Evolutionary conservation across 1,140 invertebrate genomes (phyloP).

Genomic region (Euwallacea similis): DNA sequence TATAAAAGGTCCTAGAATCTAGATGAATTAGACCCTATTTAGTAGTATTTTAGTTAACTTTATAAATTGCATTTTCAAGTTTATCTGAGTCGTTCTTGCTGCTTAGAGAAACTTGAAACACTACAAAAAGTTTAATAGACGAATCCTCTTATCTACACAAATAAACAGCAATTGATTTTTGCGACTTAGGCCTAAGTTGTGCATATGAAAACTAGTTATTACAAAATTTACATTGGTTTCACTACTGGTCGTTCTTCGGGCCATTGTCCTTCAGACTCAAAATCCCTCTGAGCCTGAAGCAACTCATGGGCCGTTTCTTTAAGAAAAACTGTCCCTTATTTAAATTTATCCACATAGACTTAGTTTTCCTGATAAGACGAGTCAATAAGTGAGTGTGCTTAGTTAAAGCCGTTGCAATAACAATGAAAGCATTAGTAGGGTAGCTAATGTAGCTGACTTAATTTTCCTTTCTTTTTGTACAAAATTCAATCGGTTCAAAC

Average conservation of each 20-base stretch:
- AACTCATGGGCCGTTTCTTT: neutral
- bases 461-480: too few relatives aligned
- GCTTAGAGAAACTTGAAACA: too few relatives aligned
- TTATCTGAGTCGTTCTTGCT: too few relatives aligned
- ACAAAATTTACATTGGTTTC: constrained; percentile 46
- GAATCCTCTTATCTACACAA: constrained; percentile 27
- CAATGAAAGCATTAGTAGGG: neutral
- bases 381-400: neutral
- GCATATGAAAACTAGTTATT: constrained; percentile 39
- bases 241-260: constrained; percentile 27
- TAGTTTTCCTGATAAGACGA: neutral
- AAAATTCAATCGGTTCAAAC: too few relatives aligned
- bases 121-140: too few relatives aligned
- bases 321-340: neutral
- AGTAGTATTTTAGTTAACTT: too few relatives aligned
- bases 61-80: too few relatives aligned
- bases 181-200: constrained; percentile 7
- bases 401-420: neutral
- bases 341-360: neutral
- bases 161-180: constrained; percentile 25
- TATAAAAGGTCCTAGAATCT: too few relatives aligned
- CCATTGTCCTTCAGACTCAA: neutral
- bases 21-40: too few relatives aligned
- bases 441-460: neutral
- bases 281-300: neutral